Conservation (phyloP, 2,797 vertebrate genomes). For the Sebastes melanostomus region DNA sequence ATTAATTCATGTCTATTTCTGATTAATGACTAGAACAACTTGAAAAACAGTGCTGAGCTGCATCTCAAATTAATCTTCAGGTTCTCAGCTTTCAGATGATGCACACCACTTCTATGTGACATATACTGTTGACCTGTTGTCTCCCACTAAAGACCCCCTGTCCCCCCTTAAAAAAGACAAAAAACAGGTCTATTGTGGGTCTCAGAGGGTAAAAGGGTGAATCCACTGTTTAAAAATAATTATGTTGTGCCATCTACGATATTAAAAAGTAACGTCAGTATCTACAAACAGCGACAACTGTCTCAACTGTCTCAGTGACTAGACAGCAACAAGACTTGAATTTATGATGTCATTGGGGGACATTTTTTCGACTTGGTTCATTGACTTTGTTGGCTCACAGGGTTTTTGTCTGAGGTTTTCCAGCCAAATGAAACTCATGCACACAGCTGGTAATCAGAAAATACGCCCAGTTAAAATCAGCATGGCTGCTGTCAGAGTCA, state of each 20-base stretch:
- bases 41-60: too few relatives aligned
- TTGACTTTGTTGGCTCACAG: neutral
- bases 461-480: slow-evolving; percentile 5
- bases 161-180: too few relatives aligned
- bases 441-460: slow-evolving; percentile 13
- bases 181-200: too few relatives aligned
- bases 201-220: neutral
- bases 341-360: neutral
- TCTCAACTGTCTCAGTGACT: neutral
- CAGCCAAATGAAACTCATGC: neutral
- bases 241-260: neutral
- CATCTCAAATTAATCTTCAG: too few relatives aligned
- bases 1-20: too few relatives aligned
- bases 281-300: neutral
- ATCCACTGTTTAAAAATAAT: neutral
- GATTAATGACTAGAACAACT: too few relatives aligned
- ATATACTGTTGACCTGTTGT: too few relatives aligned
- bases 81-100: too few relatives aligned
- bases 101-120: too few relatives aligned
- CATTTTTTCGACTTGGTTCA: neutral
- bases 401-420: neutral
- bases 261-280: neutral
- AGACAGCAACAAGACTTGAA: neutral
- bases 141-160: too few relatives aligned
- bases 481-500: slow-evolving; percentile 5